Percentiles rank a stretch among this genome's conserved stretches.
phyloP scores from a whole-genome alignment of 2,888 invertebrate species.

The Eupithecia subumbrata region DNA sequence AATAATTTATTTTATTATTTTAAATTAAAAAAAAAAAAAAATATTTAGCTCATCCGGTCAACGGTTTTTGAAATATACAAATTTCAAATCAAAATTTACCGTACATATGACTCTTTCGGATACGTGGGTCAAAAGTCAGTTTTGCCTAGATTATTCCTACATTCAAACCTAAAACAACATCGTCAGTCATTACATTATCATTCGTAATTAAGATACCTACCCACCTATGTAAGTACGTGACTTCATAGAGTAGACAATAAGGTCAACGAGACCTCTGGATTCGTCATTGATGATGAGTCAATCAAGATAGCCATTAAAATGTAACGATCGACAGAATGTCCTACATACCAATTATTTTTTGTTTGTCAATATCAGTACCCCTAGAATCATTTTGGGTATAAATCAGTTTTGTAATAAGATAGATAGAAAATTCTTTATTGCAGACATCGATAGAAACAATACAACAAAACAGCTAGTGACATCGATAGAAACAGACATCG shows the following conservation, averaged over 20 bases:
- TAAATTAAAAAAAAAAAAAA: no score
- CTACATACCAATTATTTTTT: background rate
- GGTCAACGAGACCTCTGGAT: constrained; percentile 31
- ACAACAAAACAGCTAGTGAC: no score
- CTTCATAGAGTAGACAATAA: constrained; percentile 17
- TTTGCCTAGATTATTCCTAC: background rate
- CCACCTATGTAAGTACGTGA: background rate
- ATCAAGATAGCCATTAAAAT: background rate
- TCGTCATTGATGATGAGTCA: constrained; percentile 35
- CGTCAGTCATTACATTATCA: constrained; percentile 6
- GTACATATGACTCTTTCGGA: background rate
- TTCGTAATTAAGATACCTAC: background rate
- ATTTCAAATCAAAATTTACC: no score
- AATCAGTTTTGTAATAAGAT: background rate
- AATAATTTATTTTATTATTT: no score
- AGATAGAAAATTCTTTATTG: no score
- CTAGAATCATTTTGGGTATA: background rate
- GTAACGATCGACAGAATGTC: background rate
- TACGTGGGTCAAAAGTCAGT: background rate
- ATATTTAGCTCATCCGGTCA: no score
- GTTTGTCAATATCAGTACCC: background rate
- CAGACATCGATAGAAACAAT: no score
- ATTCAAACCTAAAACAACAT: background rate
- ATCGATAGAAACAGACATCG: no score
- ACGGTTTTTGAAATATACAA: no score